Percentiles rank a stretch among this genome's conserved stretches.
Conservation (phyloP, 2,888 invertebrate genomes). For the Tetramorium bicarinatum region DNA sequence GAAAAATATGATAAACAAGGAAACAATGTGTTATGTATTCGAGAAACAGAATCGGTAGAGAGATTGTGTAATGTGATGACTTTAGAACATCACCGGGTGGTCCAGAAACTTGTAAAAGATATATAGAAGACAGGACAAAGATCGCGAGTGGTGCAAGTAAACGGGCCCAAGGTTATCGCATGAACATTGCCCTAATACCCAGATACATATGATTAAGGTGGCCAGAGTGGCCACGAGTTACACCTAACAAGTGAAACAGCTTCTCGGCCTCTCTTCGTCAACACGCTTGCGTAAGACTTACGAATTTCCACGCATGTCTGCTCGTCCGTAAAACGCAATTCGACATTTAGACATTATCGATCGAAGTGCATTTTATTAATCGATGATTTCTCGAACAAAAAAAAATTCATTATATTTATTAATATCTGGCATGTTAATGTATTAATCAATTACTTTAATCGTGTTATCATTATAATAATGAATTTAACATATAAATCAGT, state of each 20-base stretch:
- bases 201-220: constrained; percentile 83
- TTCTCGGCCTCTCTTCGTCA: neutral
- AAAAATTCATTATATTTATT: neutral
- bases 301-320: constrained; percentile 36
- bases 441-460: neutral
- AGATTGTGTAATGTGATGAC: constrained; percentile 40
- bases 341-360: neutral
- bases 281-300: constrained; percentile 23
- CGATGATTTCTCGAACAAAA: neutral
- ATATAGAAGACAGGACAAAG: constrained; percentile 49
- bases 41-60: neutral
- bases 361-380: neutral
- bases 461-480: neutral
- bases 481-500: neutral
- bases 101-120: neutral
- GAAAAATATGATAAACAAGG: neutral
- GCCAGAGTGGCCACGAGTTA: constrained; percentile 39
- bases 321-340: constrained; percentile 13
- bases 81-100: constrained; percentile 28
- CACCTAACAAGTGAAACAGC: constrained; percentile 33
- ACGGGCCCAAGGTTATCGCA: constrained; percentile 84
- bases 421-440: neutral
- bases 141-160: constrained; percentile 70
- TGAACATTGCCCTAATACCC: constrained; percentile 82
- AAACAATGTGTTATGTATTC: neutral